Evolutionary conservation across 2,113 vertebrate genomes (phyloP).

Genomic region (Glaucomys volans): DNA sequence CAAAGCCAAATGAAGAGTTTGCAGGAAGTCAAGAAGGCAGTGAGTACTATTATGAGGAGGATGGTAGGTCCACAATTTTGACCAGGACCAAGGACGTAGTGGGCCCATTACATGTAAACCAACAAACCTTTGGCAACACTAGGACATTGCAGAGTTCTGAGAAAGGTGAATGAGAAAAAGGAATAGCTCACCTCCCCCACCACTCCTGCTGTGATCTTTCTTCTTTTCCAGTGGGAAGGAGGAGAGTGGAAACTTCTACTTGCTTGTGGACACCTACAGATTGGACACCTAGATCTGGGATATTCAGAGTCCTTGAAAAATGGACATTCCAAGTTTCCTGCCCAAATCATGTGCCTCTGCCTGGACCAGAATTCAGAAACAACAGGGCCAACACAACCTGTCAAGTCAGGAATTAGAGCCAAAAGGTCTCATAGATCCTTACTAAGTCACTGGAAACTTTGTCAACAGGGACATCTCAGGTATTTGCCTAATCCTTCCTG

Average conservation of each 20-base stretch:
- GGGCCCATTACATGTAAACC: background rate
- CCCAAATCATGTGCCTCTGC: background rate
- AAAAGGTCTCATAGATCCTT: background rate
- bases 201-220: too few species aligned
- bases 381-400: background rate
- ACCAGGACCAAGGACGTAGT: background rate
- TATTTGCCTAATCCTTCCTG: slow-evolving; percentile 43
- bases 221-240: background rate
- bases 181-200: background rate
- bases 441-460: slow-evolving; percentile 3
- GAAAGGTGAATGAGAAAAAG: background rate
- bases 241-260: background rate
- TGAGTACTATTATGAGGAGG: background rate
- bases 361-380: background rate
- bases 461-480: background rate
- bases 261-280: background rate
- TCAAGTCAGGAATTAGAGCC: slow-evolving; percentile 55
- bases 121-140: background rate
- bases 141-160: background rate
- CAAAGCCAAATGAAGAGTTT: background rate
- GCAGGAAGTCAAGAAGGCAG: background rate
- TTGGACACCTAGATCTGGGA: background rate
- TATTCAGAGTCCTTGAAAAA: background rate
- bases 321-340: background rate
- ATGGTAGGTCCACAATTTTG: background rate